phyloP scores from a whole-genome alignment of 35 echinoderm and acorn worm species.

The Hemicentrotus pulcherrimus region DNA sequence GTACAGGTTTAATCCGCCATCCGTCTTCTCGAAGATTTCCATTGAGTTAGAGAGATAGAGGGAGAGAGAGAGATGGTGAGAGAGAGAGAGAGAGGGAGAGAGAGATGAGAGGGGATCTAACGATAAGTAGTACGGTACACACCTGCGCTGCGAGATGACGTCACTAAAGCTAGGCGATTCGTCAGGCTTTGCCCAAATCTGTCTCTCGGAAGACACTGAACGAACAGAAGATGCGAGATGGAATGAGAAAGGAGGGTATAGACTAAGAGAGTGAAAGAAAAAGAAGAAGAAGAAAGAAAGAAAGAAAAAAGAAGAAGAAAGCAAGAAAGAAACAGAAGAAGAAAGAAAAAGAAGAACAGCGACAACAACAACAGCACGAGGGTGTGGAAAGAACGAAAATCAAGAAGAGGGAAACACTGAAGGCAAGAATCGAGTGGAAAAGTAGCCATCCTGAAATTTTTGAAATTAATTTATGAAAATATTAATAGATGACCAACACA shows the following conservation, averaged over 20 bases:
- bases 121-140: constrained; percentile 25
- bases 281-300: neutral
- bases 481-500: no score
- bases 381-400: no score
- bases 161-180: constrained; percentile 16
- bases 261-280: neutral
- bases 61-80: neutral
- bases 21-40: neutral
- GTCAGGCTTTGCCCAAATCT: constrained; percentile 30
- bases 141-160: constrained; percentile 16
- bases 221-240: neutral
- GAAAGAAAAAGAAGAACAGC: neutral
- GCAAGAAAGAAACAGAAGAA: neutral
- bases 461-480: no score
- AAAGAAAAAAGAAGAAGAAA: neutral
- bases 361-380: neutral
- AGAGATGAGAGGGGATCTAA: neutral
- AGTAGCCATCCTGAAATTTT: no score
- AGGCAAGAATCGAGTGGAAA: no score
- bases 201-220: neutral
- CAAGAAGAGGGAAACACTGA: no score
- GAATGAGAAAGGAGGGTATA: neutral
- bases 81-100: neutral
- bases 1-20: neutral
- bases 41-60: neutral